phyloP scores from a whole-genome alignment of 2,888 invertebrate genomes.

The Pinctada fucata region DNA sequence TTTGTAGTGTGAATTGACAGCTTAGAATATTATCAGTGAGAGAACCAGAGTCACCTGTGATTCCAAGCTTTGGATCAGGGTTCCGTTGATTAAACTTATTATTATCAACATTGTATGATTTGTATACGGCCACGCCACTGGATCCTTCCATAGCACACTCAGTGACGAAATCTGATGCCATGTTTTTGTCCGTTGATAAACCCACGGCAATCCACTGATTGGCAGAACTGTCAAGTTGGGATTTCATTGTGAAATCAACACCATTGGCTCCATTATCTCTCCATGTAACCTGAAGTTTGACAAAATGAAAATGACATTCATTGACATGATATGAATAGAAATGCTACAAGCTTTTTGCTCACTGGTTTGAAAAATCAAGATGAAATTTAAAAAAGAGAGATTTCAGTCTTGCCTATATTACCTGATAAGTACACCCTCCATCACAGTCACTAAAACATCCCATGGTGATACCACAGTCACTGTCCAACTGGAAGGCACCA shows the following conservation, averaged over 20 bases:
- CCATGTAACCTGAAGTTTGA: slow-evolving; percentile 40
- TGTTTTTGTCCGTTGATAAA: slow-evolving; percentile 44
- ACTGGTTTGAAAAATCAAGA: no score
- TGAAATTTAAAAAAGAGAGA: no score
- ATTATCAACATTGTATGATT: slow-evolving; percentile 25
- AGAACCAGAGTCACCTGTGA: background rate
- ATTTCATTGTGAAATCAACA: slow-evolving; percentile 35
- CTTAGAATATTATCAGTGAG: background rate
- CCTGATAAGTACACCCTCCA: slow-evolving; percentile 40
- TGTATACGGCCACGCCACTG: slow-evolving; percentile 12
- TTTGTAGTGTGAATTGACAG: background rate
- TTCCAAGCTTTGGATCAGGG: background rate
- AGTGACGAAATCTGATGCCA: slow-evolving; percentile 52
- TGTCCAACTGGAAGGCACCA: slow-evolving; percentile 17
- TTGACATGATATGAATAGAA: no score
- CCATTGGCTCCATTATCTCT: slow-evolving; percentile 10
- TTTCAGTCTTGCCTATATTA: no score
- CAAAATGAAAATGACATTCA: no score
- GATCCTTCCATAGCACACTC: slow-evolving; percentile 43
- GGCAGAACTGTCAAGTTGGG: slow-evolving; percentile 24
- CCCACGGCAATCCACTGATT: slow-evolving; percentile 48
- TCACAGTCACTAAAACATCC: slow-evolving; percentile 54
- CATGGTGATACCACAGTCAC: slow-evolving; percentile 46
- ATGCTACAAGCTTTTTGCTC: no score
- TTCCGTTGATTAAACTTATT: background rate